Evolutionary conservation across 2,113 vertebrate genomes (phyloP).

Genomic region (Epinephelus cyanopodus): DNA sequence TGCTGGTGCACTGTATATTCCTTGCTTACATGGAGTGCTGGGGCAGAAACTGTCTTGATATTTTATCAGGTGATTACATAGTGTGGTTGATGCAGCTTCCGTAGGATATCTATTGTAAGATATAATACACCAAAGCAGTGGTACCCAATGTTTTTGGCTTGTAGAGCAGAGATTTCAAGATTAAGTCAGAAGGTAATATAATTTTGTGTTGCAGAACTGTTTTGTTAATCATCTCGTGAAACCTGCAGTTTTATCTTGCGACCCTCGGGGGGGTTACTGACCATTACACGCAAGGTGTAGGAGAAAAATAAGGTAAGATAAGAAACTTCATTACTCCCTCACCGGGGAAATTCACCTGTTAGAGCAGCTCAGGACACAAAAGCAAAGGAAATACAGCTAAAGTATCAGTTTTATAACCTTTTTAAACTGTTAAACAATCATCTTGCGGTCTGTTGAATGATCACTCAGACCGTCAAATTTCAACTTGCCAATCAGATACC

Average conservation of each 20-base stretch:
- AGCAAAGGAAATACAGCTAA: background rate
- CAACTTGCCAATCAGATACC: background rate
- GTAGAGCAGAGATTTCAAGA: too few species aligned
- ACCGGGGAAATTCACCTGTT: too few species aligned
- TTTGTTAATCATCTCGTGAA: background rate
- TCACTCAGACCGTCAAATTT: background rate
- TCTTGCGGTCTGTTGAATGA: background rate
- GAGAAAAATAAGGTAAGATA: background rate
- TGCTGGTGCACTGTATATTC: background rate
- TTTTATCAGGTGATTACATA: constrained; percentile 16
- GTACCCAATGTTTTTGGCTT: background rate
- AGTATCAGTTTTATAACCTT: background rate
- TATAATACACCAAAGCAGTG: background rate
- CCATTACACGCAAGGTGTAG: background rate
- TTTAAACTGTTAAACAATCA: background rate
- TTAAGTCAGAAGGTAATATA: background rate
- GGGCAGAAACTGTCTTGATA: constrained; percentile 27
- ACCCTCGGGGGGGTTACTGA: background rate
- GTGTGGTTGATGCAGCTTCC: background rate
- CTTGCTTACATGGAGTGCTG: constrained; percentile 10
- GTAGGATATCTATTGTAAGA: background rate
- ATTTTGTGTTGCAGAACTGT: background rate
- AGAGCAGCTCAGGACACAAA: too few species aligned
- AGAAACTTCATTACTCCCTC: too few species aligned
- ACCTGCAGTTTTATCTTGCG: background rate